Percentiles rank a stretch among this genome's conserved stretches.
These are phyloP conservation scores for Xiphophorus hellerii DNA, from an alignment of 2,113 vertebrate genomes.

Conservation along the genomic window DNA sequence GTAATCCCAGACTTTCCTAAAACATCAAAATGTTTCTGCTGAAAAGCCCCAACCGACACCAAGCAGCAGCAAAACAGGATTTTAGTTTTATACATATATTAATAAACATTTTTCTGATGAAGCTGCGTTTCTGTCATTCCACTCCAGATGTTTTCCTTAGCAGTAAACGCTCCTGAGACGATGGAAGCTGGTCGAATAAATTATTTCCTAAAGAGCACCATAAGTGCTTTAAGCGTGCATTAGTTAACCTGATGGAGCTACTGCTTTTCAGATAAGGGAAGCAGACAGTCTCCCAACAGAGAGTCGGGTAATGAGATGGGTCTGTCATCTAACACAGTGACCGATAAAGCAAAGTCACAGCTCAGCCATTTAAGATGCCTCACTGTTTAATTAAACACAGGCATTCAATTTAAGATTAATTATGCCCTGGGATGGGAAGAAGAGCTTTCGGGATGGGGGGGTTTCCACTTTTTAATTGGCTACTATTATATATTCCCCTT, in stretches of 20 bases:
- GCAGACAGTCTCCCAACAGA: slow-evolving; percentile 14
- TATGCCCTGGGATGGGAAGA: slow-evolving; percentile 40
- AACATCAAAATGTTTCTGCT: slow-evolving; percentile 40
- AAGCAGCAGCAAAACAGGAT: too few relatives aligned
- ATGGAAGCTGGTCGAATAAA: not conserved
- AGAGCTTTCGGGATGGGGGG: slow-evolving; percentile 10
- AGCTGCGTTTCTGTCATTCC: slow-evolving; percentile 7
- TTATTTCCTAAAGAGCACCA: slow-evolving; percentile 26
- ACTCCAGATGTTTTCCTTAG: not conserved
- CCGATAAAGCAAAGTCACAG: slow-evolving; percentile 50
- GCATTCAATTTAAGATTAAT: slow-evolving; percentile 66
- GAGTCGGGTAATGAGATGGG: slow-evolving; percentile 10
- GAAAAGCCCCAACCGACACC: slow-evolving; percentile 12
- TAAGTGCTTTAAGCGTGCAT: not conserved
- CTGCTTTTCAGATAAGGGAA: slow-evolving; percentile 12
- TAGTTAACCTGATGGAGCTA: slow-evolving; percentile 16
- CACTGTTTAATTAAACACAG: slow-evolving; percentile 70
- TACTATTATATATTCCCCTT: slow-evolving; percentile 2
- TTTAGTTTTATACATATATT: slow-evolving; percentile 27
- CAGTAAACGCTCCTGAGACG: not conserved
- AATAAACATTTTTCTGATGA: slow-evolving; percentile 13
- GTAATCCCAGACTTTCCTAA: slow-evolving; percentile 53
- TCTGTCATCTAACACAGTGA: slow-evolving; percentile 44
- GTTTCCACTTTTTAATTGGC: slow-evolving; percentile 40
- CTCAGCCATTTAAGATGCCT: slow-evolving; percentile 54